These are phyloP conservation scores for Euplexia lucipara DNA, from an alignment of 2,888 invertebrate genomes.

Conservation along the genomic window DNA sequence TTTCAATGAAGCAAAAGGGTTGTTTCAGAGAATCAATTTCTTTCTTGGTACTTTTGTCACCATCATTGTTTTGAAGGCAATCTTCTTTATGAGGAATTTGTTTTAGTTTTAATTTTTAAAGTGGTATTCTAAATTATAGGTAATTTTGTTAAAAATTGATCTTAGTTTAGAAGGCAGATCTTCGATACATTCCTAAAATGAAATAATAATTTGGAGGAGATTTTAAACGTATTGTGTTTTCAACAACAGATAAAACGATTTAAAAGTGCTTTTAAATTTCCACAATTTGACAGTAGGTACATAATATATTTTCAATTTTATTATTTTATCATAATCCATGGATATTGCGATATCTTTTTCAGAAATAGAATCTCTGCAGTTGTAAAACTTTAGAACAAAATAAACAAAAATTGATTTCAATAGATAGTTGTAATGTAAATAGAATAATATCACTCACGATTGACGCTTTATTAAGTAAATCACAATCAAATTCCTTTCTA, in stretches of 20 bases:
- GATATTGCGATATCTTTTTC: not conserved
- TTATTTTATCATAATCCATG: not conserved
- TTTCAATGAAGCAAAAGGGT: slow-evolving; percentile 7
- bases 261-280: slow-evolving; percentile 7
- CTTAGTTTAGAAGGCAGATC: not conserved
- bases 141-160: not conserved
- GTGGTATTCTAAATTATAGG: not conserved
- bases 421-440: slow-evolving; percentile 59
- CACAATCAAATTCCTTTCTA: slow-evolving; percentile 70
- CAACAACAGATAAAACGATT: not conserved
- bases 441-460: slow-evolving; percentile 71
- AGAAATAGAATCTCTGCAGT: not conserved
- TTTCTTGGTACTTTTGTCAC: not conserved
- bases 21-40: slow-evolving; percentile 3
- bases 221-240: slow-evolving; percentile 3
- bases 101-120: not conserved
- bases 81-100: not conserved
- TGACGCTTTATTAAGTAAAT: slow-evolving; percentile 73
- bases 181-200: not conserved
- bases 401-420: slow-evolving; percentile 38
- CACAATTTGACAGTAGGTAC: slow-evolving; percentile 31
- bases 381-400: slow-evolving; percentile 32
- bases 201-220: not conserved
- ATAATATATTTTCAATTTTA: no score
- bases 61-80: not conserved